Conservation (phyloP, 1,140 invertebrate species). For the Carcinoscorpius rotundicauda region DNA sequence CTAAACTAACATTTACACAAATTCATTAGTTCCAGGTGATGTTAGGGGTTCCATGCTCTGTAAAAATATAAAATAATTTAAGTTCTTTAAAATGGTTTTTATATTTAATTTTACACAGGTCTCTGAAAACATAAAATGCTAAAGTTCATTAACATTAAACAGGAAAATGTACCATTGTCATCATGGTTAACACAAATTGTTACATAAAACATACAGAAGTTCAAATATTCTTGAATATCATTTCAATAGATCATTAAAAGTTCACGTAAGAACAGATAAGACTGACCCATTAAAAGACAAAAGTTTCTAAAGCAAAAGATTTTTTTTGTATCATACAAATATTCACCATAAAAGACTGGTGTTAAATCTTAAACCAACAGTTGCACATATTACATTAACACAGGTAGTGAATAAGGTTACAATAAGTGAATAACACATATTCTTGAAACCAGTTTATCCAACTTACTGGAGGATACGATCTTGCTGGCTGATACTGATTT, state of each 20-base stretch:
- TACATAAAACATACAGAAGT: neutral
- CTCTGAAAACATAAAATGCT: neutral
- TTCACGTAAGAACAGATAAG: neutral
- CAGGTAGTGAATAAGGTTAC: neutral
- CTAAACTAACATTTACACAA: conserved; percentile 15
- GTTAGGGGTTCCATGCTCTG: conserved; percentile 23
- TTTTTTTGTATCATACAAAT: no score
- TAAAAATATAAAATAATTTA: neutral
- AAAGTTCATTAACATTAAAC: neutral
- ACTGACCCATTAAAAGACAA: neutral
- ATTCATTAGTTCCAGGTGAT: conserved; percentile 24
- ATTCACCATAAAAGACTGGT: no score
- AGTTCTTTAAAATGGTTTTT: neutral
- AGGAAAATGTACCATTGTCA: neutral
- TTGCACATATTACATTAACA: neutral
- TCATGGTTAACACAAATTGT: neutral
- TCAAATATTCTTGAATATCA: neutral
- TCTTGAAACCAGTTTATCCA: neutral
- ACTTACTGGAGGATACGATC: conserved; percentile 29
- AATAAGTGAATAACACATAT: neutral
- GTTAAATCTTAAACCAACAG: neutral
- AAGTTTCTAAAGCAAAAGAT: neutral
- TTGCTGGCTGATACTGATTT: conserved; percentile 25
- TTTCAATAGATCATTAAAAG: no score
- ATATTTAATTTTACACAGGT: neutral